Percentiles rank a stretch among this genome's conserved stretches.
Conservation (phyloP, 2,113 vertebrate genomes). For the Dryoscopus gambensis region DNA sequence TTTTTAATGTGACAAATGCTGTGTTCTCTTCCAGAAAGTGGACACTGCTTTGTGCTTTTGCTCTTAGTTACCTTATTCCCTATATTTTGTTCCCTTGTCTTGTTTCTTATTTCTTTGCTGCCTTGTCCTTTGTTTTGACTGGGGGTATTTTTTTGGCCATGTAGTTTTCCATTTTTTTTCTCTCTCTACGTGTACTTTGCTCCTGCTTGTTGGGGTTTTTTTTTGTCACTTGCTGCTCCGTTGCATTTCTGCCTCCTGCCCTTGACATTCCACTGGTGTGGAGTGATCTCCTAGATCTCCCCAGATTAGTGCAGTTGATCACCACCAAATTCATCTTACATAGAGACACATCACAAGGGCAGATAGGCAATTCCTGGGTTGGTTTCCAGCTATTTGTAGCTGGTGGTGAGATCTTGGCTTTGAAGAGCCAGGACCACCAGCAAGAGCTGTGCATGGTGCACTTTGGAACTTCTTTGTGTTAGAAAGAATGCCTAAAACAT, state of each 20-base stretch:
- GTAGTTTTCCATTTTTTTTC: neutral
- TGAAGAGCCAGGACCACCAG: neutral
- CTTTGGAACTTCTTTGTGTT: neutral
- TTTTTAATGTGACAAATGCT: neutral
- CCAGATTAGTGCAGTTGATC: neutral
- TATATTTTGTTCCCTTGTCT: neutral
- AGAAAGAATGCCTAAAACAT: neutral
- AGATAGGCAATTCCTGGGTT: neutral
- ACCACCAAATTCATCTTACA: neutral
- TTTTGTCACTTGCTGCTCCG: neutral
- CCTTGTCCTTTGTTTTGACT: neutral
- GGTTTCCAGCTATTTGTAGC: neutral
- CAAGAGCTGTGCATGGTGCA: neutral
- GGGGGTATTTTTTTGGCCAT: neutral
- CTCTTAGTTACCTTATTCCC: neutral
- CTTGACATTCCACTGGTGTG: fast-evolving
- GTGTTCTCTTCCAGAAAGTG: neutral
- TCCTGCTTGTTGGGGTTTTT: neutral
- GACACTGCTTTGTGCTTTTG: neutral
- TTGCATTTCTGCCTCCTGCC: neutral
- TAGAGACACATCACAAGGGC: neutral
- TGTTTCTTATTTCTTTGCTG: neutral
- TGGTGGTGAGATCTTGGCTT: neutral
- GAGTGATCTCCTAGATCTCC: neutral
- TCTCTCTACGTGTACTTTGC: neutral